A percentile compares a stretch with the other conserved stretches of the same genome.
Evolutionary conservation across 2,888 invertebrate species (phyloP).

Genomic region (Nesidiocoris tenuis): DNA sequence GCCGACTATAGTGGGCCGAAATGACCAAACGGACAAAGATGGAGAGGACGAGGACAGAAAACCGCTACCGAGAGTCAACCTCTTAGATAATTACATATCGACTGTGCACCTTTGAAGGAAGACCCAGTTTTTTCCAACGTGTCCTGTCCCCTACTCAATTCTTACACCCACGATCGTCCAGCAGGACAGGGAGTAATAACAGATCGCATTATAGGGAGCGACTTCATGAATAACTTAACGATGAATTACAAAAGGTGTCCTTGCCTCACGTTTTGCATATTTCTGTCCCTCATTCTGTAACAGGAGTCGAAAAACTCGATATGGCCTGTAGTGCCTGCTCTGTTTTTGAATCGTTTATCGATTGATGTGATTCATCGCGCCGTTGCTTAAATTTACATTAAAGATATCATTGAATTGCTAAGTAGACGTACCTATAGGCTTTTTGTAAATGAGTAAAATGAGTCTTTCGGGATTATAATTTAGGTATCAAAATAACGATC

Average conservation of each 20-base stretch:
- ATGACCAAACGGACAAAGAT: background rate
- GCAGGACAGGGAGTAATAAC: conserved; percentile 21
- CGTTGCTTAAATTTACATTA: too few species aligned
- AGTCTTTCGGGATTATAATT: too few species aligned
- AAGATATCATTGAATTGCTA: too few species aligned
- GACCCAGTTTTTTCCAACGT: conserved; percentile 4
- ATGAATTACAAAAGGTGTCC: conserved; percentile 14
- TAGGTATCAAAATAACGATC: too few species aligned
- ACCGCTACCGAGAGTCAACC: background rate
- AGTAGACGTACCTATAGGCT: too few species aligned
- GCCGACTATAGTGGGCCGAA: background rate
- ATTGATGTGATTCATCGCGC: too few species aligned
- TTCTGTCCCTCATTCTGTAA: background rate
- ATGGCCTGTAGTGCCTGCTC: too few species aligned
- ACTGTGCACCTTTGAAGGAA: background rate
- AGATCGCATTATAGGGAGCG: conserved; percentile 13
- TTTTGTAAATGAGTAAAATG: too few species aligned
- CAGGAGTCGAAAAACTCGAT: background rate
- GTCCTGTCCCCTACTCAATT: background rate
- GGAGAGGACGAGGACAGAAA: background rate
- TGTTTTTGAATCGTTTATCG: too few species aligned
- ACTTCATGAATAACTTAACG: conserved; percentile 35
- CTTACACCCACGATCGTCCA: conserved; percentile 9
- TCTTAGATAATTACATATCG: background rate
- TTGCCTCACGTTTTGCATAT: background rate